Evolutionary conservation across 2,888 invertebrate genomes (phyloP).

Genomic region (Thelaira solivaga): DNA sequence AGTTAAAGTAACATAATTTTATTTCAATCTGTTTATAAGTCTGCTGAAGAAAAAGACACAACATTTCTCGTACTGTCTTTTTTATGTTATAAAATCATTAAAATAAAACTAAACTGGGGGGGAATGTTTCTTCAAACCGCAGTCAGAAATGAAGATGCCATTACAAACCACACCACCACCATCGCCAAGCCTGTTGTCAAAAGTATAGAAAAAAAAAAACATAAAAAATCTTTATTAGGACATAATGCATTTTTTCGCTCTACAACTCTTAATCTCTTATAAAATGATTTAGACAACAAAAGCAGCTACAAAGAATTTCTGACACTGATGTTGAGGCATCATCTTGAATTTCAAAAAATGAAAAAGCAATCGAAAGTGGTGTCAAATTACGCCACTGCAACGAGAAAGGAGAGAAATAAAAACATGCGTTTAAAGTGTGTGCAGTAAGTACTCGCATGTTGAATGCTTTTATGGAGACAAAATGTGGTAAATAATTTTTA

Average conservation of each 20-base stretch:
- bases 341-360: constrained; percentile 28
- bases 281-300: background rate
- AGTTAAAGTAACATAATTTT: constrained; percentile 19
- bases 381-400: constrained; percentile 59
- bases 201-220: background rate
- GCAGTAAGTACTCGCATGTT: too few species aligned
- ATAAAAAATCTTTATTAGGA: constrained; percentile 25
- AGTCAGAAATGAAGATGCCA: constrained; percentile 11
- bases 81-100: too few species aligned
- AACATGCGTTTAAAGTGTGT: constrained; percentile 30
- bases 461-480: constrained; percentile 47
- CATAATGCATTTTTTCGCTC: constrained; percentile 16
- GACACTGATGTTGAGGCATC: background rate
- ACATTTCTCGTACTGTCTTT: too few species aligned
- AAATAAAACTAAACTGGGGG: constrained; percentile 36
- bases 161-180: constrained; percentile 16
- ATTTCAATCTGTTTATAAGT: constrained; percentile 26
- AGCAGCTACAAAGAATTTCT: background rate
- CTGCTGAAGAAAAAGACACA: background rate
- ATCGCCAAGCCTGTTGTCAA: constrained; percentile 37
- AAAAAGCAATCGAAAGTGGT: constrained; percentile 64
- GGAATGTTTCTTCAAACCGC: constrained; percentile 11
- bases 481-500: constrained; percentile 46
- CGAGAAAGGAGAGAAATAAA: constrained; percentile 1
- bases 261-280: background rate